Base-by-base conservation (phyloP, 2,797 vertebrate species). In the Enteromius anoplus region DNA sequence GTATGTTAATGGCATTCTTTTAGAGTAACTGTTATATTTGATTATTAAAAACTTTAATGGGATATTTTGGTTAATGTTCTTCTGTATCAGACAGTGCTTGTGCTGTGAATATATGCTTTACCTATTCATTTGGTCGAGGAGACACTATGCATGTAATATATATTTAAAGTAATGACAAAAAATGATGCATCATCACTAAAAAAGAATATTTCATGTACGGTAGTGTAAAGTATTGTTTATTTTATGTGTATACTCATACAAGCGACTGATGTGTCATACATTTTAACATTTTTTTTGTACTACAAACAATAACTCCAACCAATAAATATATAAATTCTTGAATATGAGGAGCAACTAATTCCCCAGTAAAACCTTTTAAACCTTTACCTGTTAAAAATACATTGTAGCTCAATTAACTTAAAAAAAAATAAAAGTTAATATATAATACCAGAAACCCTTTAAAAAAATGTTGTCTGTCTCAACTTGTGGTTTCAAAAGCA, bases 401-500 rank as follows among this genome's bases (percentile, higher is more conserved):
- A 21, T 23, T 34, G 14, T 23, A 60, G 8, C 53, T 53, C 7
- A 26, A 9, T 73, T 11, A 37, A 71, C 23, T 49, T 0, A 15
- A 62, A 62, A 32, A 32, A 32, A 26, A 26, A 26, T 26, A 26
- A 26, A 26, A 26, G 26, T 32, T 32, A 32, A 32, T 32, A 32
- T 32, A 32, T 32, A 32, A 26, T 26, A 26, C 26, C 26, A 26
- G 26, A n/a, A 45, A n/a, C n/a, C 7, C 5, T 0, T 34, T 49
- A 3, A 26, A 75, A 26, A 62, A 37, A 29, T 29, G 7, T 17
- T 76, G 34, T 26, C n/a, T 75, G 53, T 40, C 5, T 37, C 2
- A 76, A 42, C 34, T 26, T 29, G 23, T 8, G 6, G 10, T 58
- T 77, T 76, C 62, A 76, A 42, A 69, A 29, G 88, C 89, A 73